Evolutionary conservation across 1,140 invertebrate genomes (phyloP), one percentile per base, ranked within the genome.

Genomic region (Ceratina calcarata): DNA sequence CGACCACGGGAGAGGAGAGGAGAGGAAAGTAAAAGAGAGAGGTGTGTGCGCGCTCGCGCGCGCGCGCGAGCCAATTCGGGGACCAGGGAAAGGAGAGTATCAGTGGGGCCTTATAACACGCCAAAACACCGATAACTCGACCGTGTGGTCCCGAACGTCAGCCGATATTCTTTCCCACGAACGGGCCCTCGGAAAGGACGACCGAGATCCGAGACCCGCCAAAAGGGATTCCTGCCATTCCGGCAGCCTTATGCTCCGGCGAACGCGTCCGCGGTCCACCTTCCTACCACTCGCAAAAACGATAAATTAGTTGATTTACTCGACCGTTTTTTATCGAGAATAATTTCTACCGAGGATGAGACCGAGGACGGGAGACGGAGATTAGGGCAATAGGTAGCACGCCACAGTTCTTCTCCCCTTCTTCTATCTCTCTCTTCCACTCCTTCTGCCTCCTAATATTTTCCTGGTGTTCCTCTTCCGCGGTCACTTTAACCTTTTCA

Each of bases 51-150:
- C 37, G 65, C 32, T 18, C 68, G 80, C n/a, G 62, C 51, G 58
- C 58, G 80, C 37, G 61, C 64, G 49, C 76, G 68, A 37, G 58
- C 76, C 51, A 78, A 78, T 78, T 78, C 70, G 82, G 78, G 45
- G 18, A 45, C 57, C 51, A 49, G 32, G 57, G 65, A 64, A 53
- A 18, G 55, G 69, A 76, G 64, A 61, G 27, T 69, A 65, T 62
- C 82, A 80, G 82, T 66, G 78, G 80, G 64, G 85, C 87, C 88
- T 89, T 92, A 89, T 91, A 93, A 93, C 92, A 93, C 91, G 92
- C 92, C 91, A 92, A 93, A 93, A 92, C 90, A 91, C 86, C 91
- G 91, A 93, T 93, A 92, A 92, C 91, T 92, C 91, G 92, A 91
- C 90, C 86, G 92, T 93, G 91, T 92, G 91, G 91, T 91, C 91